These are phyloP conservation scores for Hippoglossus hippoglossus DNA, from an alignment of 2,797 vertebrate genomes.

Conservation along the genomic window DNA sequence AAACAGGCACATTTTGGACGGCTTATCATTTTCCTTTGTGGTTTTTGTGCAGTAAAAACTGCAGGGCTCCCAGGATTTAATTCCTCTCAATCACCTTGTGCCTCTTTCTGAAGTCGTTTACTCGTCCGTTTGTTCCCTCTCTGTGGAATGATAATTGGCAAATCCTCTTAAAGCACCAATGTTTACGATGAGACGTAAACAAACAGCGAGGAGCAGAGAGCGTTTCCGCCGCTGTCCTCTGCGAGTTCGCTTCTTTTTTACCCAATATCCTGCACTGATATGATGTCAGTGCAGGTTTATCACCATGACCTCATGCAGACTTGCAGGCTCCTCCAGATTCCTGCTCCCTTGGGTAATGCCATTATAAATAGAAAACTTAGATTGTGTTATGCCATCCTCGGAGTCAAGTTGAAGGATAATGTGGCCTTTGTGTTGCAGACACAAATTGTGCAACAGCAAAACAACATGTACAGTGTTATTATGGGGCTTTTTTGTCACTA, in stretches of 20 bases:
- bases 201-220: constrained; percentile 48
- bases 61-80: constrained; percentile 15
- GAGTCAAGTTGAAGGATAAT: constrained; percentile 14
- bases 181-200: constrained; percentile 76
- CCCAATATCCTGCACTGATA: constrained; percentile 37
- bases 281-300: constrained; percentile 66
- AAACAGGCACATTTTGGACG: background rate
- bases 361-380: constrained; percentile 46
- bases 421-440: constrained; percentile 1
- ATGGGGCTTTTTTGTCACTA: constrained; percentile 34
- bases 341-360: constrained; percentile 36
- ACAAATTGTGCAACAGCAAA: background rate
- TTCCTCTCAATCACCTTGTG: constrained; percentile 40
- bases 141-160: constrained; percentile 73
- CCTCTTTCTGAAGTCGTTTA: constrained; percentile 51
- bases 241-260: constrained; percentile 14
- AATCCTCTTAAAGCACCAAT: constrained; percentile 63
- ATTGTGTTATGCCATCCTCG: constrained; percentile 34
- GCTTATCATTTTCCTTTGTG: constrained; percentile 8
- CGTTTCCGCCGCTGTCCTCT: constrained; percentile 51
- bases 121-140: constrained; percentile 19
- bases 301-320: constrained; percentile 74
- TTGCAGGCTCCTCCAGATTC: constrained; percentile 71
- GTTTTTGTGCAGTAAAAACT: constrained; percentile 3
- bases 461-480: background rate